These are phyloP conservation scores for Acanthosepion esculentum DNA, from an alignment of 2,888 invertebrate genomes.

Conservation along the genomic window DNA sequence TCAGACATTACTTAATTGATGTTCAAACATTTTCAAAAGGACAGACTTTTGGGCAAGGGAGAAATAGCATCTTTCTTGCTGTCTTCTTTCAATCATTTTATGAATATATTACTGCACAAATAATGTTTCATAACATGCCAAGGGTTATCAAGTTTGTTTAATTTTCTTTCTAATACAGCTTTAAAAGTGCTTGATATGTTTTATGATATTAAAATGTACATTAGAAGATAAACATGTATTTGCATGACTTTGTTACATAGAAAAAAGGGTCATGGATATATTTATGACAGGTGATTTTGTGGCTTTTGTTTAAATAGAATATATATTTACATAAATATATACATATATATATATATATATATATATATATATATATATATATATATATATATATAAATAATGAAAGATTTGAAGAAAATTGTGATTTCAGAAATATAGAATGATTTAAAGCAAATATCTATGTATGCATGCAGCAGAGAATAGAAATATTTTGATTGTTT, in stretches of 20 bases:
- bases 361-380: too few relatives aligned
- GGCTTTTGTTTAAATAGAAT: not conserved
- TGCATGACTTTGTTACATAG: not conserved
- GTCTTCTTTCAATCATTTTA: not conserved
- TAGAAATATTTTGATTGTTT: not conserved
- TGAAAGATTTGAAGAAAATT: not conserved
- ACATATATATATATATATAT: not conserved
- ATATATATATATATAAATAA: not conserved
- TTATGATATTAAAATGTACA: slow-evolving; percentile 33
- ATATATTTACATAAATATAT: not conserved
- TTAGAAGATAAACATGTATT: not conserved
- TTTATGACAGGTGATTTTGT: slow-evolving; percentile 8
- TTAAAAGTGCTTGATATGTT: not conserved
- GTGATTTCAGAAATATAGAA: not conserved
- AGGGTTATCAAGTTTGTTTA: not conserved
- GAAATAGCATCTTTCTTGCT: not conserved
- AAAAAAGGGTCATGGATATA: not conserved
- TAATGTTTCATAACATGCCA: not conserved
- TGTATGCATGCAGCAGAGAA: not conserved
- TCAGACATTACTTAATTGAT: not conserved
- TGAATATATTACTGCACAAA: not conserved
- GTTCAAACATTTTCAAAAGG: not conserved
- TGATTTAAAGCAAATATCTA: not conserved
- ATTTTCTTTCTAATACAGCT: not conserved
- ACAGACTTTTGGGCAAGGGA: not conserved